Conservation (phyloP, 2,113 vertebrate genomes). For the Eudyptes chrysolophus region DNA sequence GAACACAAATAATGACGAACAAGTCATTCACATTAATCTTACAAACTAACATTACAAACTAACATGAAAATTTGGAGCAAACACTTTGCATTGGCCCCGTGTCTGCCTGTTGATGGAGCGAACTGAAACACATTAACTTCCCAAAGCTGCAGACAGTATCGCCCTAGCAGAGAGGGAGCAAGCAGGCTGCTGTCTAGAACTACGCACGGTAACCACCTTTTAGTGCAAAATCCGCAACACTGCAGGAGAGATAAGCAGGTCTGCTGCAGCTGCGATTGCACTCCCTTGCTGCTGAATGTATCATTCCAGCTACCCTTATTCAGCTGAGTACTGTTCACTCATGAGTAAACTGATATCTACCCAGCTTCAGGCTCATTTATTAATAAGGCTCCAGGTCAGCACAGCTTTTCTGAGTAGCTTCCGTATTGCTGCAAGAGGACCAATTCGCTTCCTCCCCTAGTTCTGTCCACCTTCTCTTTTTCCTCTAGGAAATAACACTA, state of each 20-base stretch:
- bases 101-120: neutral
- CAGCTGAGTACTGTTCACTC: neutral
- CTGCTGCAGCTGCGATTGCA: neutral
- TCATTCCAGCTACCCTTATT: neutral
- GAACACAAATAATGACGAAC: neutral
- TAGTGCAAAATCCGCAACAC: neutral
- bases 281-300: neutral
- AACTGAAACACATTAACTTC: neutral
- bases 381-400: neutral
- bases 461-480: neutral
- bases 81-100: accelerated
- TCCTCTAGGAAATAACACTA: neutral
- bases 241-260: neutral
- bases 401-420: neutral
- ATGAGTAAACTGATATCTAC: neutral
- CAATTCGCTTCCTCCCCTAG: neutral
- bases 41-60: neutral
- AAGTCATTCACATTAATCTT: neutral
- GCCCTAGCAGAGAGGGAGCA: neutral
- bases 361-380: neutral
- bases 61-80: neutral
- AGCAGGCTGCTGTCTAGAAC: neutral
- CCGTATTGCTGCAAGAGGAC: neutral
- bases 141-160: neutral
- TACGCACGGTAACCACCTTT: accelerated